Conservation (phyloP, 2,888 invertebrate genomes). For the Leptinotarsa haldemani region DNA sequence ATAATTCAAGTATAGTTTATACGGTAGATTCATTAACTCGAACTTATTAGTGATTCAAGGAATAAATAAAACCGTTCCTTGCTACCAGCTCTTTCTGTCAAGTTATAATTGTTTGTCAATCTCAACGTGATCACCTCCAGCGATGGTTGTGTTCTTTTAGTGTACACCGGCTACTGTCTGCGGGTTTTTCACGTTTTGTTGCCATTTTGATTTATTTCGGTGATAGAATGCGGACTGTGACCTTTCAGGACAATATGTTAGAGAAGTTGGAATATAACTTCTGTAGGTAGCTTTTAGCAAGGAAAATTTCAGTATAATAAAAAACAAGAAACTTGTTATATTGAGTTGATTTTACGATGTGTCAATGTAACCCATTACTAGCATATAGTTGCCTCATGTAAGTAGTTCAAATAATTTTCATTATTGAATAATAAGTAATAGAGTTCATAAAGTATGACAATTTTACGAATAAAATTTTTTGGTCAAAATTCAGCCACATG, state of each 20-base stretch:
- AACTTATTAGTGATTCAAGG: constrained; percentile 52
- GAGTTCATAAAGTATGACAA: no score
- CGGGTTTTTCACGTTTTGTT: constrained; percentile 41
- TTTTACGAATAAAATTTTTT: no score
- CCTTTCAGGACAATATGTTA: constrained; percentile 43
- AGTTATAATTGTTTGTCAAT: constrained; percentile 59
- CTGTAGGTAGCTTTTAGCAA: constrained; percentile 2
- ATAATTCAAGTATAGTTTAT: constrained; percentile 47
- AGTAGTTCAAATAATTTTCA: no score
- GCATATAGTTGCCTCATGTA: no score
- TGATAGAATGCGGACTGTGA: constrained; percentile 38
- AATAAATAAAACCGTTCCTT: constrained; percentile 50
- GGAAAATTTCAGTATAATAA: background rate
- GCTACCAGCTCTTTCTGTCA: constrained; percentile 57
- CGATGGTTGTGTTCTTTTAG: constrained; percentile 39
- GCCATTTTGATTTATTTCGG: constrained; percentile 43
- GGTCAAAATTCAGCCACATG: no score
- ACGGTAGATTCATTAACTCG: constrained; percentile 49
- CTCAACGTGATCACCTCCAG: constrained; percentile 48
- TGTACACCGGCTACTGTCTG: constrained; percentile 46
- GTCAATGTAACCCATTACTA: no score
- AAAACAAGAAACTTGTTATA: background rate
- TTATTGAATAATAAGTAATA: no score
- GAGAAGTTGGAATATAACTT: background rate
- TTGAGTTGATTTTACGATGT: no score